phyloP scores from a whole-genome alignment of 2,113 vertebrate species.

The Xenopus borealis region DNA sequence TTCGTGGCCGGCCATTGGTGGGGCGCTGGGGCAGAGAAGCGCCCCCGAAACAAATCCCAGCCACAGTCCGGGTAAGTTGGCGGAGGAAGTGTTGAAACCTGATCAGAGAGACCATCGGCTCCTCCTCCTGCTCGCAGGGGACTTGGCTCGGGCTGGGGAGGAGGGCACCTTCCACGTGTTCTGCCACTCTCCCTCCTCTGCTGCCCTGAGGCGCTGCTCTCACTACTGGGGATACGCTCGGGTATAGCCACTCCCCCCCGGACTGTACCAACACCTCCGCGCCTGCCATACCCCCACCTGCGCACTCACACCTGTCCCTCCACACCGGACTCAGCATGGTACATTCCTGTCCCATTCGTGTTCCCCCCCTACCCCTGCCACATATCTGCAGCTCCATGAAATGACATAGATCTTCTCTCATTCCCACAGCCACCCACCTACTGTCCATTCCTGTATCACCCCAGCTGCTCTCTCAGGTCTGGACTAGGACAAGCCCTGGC shows the following conservation, averaged over 20 bases:
- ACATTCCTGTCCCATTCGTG: not conserved
- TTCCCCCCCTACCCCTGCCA: not conserved
- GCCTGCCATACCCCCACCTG: not conserved
- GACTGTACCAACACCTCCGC: too few species aligned
- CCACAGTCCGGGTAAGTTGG: conserved; percentile 1
- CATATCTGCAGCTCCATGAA: not conserved
- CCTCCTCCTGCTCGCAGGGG: conserved; percentile 16
- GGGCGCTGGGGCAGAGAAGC: not conserved
- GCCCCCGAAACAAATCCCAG: not conserved
- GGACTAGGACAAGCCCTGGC: too few species aligned
- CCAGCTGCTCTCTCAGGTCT: too few species aligned
- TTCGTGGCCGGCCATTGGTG: conserved; percentile 80
- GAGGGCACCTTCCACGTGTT: conserved; percentile 17
- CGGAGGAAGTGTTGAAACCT: conserved; percentile 11
- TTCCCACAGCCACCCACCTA: too few species aligned
- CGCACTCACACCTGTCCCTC: not conserved
- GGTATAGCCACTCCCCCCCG: too few species aligned
- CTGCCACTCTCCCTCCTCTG: not conserved
- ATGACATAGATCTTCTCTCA: too few species aligned
- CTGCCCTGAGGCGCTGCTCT: too few species aligned
- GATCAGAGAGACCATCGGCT: not conserved
- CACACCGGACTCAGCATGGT: not conserved
- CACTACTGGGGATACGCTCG: too few species aligned
- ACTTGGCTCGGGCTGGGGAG: conserved; percentile 10
- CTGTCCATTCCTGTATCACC: too few species aligned